Base-by-base conservation (phyloP, 30 jellyfish, hydroid and myxozoan genomes). In the Aurelia coerulea region DNA sequence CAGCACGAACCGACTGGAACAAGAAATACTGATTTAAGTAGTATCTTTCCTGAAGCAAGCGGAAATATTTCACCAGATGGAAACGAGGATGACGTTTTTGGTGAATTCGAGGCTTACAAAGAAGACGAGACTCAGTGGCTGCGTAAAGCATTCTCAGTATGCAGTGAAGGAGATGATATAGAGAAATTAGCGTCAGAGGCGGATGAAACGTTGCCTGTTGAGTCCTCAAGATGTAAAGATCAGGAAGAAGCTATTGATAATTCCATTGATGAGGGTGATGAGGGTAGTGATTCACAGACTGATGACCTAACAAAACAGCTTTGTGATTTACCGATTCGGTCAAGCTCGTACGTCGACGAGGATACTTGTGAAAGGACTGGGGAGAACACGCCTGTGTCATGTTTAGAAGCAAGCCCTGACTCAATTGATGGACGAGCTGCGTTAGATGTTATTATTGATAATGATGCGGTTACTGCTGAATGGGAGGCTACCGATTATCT, bases 121-220 rank as follows among this genome's bases (percentile, higher is more conserved):
- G 97, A 88, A 52, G 97, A 93, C 16, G 93, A 63, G 6, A 75
- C 82, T 74, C 74, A 29, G 51, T 94, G 99, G 99, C 83, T 94
- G 58, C 88, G 96, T 23, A 81, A 88, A 35, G 99, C 97, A 0
- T 68, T 96, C 64, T 94, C 99, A 2, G 92, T 94, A 4, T 94
- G 99, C 88, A 88, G 96, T 49, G 96, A 88, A 58, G 99, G 99
- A 4, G 99, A 84, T 5, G 99, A 94, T 84, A 80, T 94, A 15
- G 96, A 94, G 72, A 60, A 86, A 59, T 87, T 94, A n/a, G 99
- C 99, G 0, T 93, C 98, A 39, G 99, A 94, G 73, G 99, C 97
- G 2, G 94, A 79, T 23, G 92, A 84, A 8, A 41, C 54, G n/a
- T 19, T 86, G 33, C 91, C 90, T 19, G 46, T 79, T 18, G 72